phyloP scores from a whole-genome alignment of 2,888 invertebrate genomes.

The Caradrina clavipalpis region DNA sequence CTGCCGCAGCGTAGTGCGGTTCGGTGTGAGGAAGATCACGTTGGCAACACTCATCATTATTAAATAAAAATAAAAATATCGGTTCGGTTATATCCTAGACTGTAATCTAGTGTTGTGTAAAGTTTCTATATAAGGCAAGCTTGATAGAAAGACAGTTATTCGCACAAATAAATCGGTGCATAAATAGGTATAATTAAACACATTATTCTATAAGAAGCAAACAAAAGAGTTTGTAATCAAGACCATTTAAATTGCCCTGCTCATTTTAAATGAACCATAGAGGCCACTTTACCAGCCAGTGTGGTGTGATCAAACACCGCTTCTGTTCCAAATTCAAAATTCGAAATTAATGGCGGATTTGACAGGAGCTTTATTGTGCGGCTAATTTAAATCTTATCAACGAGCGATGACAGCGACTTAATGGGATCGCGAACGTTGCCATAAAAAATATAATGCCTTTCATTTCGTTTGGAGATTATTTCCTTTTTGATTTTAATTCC shows the following conservation, averaged over 20 bases:
- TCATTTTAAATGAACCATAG: conserved; percentile 44
- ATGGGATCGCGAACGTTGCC: conserved; percentile 87
- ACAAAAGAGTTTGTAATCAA: not conserved
- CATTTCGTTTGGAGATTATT: conserved; percentile 65
- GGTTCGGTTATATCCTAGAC: too few relatives aligned
- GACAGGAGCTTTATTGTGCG: conserved; percentile 90
- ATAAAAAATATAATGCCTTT: conserved; percentile 82
- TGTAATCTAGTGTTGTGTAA: too few relatives aligned
- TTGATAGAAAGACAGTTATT: too few relatives aligned
- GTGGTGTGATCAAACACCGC: conserved; percentile 70
- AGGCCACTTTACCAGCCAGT: conserved; percentile 66
- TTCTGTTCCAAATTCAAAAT: conserved; percentile 89
- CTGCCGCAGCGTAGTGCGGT: conserved; percentile 2
- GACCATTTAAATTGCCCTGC: conserved; percentile 20
- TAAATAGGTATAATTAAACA: not conserved
- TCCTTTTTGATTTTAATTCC: conserved; percentile 66
- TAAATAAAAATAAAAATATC: too few relatives aligned
- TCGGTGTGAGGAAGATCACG: conserved; percentile 42
- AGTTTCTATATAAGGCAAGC: too few relatives aligned
- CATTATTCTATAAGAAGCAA: not conserved
- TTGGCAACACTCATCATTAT: conserved; percentile 11
- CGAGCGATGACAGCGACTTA: conserved; percentile 89
- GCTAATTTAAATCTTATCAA: conserved; percentile 91
- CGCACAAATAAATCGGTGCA: not conserved
- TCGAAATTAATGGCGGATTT: conserved; percentile 90